Percentiles rank a stretch among this genome's conserved stretches.
Conservation (phyloP, 2,113 vertebrate species). For the Grammomys dolichurus region DNA sequence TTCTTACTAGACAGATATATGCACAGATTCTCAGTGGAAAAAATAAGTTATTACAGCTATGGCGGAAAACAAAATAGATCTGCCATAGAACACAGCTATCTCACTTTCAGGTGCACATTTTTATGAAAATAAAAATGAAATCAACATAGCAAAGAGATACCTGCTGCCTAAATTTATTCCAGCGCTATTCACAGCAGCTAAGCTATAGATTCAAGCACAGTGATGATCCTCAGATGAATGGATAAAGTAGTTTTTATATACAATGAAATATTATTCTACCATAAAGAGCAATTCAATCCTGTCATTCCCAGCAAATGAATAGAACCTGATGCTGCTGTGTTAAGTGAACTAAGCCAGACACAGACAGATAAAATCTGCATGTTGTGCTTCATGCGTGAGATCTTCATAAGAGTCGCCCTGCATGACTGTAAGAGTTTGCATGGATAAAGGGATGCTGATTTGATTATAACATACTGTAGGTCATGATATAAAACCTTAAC, state of each 20-base stretch:
- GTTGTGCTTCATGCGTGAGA: background rate
- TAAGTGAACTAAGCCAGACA: background rate
- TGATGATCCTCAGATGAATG: background rate
- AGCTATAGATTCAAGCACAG: background rate
- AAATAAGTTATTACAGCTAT: background rate
- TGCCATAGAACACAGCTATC: background rate
- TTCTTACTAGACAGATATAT: background rate
- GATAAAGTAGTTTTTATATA: background rate
- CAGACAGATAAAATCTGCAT: background rate
- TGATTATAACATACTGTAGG: background rate
- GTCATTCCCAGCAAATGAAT: background rate
- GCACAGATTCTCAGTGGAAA: background rate
- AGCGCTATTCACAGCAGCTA: background rate
- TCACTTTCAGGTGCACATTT: background rate
- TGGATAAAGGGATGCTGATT: background rate
- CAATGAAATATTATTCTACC: background rate
- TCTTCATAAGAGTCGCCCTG: background rate
- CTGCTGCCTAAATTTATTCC: background rate
- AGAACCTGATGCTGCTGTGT: background rate
- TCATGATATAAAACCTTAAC: background rate
- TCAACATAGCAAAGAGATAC: background rate
- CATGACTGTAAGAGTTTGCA: background rate
- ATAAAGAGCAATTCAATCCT: background rate
- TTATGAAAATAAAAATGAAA: background rate
- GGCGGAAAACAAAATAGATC: background rate